A percentile compares a stretch with the other conserved stretches of the same genome.
Conservation (phyloP, 2,888 invertebrate species). For the Phasia obesa region DNA sequence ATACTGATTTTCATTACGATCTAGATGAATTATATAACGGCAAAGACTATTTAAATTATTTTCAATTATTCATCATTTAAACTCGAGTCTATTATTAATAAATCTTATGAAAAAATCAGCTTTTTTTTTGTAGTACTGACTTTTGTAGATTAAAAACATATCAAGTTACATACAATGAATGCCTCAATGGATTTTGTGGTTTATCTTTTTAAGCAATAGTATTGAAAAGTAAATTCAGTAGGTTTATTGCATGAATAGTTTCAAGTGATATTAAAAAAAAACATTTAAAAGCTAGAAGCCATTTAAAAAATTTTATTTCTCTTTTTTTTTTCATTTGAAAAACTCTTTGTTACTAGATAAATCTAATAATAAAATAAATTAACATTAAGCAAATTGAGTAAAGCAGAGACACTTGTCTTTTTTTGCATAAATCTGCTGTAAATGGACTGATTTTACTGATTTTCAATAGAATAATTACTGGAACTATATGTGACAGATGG, state of each 20-base stretch:
- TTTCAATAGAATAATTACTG: too few relatives aligned
- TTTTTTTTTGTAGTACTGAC: not conserved
- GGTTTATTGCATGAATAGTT: slow-evolving; percentile 30
- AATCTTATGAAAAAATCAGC: slow-evolving; percentile 38
- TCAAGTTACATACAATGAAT: slow-evolving; percentile 63
- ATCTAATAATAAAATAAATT: too few relatives aligned
- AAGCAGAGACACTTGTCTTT: too few relatives aligned
- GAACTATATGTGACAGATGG: too few relatives aligned
- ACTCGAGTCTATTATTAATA: slow-evolving; percentile 35
- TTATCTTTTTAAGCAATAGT: slow-evolving; percentile 22
- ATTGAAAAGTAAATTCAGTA: slow-evolving; percentile 18
- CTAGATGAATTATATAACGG: slow-evolving; percentile 54
- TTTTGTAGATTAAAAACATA: slow-evolving; percentile 33
- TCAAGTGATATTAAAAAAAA: slow-evolving; percentile 1
- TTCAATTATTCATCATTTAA: slow-evolving; percentile 45
- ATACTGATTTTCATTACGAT: slow-evolving; percentile 28
- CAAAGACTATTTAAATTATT: slow-evolving; percentile 27
- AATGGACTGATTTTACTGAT: too few relatives aligned
- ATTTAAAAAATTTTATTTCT: not conserved
- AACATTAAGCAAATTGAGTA: too few relatives aligned
- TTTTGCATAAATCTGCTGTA: too few relatives aligned
- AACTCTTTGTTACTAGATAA: too few relatives aligned
- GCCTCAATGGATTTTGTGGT: slow-evolving; percentile 65
- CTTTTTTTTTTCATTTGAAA: too few relatives aligned
- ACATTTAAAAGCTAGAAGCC: not conserved